phyloP scores from a whole-genome alignment of 2,797 vertebrate species.

The Micropoecilia bifurca region DNA sequence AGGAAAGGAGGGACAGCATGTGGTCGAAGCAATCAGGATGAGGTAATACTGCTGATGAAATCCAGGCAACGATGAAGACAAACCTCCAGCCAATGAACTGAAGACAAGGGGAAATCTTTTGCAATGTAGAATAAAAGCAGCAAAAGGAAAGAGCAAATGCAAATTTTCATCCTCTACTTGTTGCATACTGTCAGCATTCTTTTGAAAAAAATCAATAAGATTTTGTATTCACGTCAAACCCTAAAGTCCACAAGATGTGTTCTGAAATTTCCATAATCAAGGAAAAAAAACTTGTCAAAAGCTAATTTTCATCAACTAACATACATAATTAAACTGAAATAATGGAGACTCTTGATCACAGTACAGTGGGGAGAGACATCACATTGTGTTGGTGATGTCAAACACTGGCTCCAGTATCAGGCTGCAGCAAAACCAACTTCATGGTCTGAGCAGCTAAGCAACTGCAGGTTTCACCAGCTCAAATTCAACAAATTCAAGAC shows the following conservation, averaged over 20 bases:
- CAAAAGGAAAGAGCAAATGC: neutral
- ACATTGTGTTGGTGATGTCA: too few relatives aligned
- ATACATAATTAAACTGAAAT: neutral
- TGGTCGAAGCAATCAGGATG: conserved; percentile 14
- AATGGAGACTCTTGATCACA: neutral
- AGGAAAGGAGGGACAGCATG: neutral
- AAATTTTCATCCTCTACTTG: neutral
- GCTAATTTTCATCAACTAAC: neutral
- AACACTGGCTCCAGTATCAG: too few relatives aligned
- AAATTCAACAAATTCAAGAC: too few relatives aligned
- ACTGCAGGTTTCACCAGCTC: too few relatives aligned
- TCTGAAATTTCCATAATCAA: neutral
- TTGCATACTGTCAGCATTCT: neutral
- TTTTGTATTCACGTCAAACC: neutral
- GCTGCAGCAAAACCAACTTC: too few relatives aligned
- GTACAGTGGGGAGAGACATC: too few relatives aligned
- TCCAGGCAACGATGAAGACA: conserved; percentile 16
- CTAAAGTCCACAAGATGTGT: neutral
- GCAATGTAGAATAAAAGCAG: neutral
- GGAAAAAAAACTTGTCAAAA: neutral
- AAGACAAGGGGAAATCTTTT: neutral
- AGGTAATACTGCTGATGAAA: conserved; percentile 52
- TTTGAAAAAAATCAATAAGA: neutral
- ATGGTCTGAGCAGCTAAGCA: too few relatives aligned
- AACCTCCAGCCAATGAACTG: neutral